Evolutionary conservation across 2,113 vertebrate species (phyloP).

Genomic region (Lepisosteus osseus): DNA sequence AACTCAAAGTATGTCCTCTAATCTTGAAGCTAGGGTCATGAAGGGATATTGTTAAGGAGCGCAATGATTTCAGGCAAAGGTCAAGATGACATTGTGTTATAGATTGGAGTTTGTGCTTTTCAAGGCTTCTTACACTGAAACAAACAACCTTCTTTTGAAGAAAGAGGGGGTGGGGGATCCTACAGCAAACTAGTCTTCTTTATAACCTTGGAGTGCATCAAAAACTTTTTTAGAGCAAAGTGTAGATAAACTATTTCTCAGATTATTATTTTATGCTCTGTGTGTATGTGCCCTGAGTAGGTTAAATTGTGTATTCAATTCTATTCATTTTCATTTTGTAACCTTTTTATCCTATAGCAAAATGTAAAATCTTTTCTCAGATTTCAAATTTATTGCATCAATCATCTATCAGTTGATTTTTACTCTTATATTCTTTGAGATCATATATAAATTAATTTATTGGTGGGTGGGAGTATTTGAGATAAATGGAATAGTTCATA

Average conservation of each 20-base stretch:
- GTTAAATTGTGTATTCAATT: too few relatives aligned
- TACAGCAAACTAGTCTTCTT: neutral
- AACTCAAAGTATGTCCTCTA: constrained; percentile 39
- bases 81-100: constrained; percentile 41
- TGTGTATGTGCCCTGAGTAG: too few relatives aligned
- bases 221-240: neutral
- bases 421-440: too few relatives aligned
- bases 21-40: constrained; percentile 35
- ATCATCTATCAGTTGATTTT: too few relatives aligned
- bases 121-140: constrained; percentile 14
- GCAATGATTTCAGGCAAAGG: constrained; percentile 34
- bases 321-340: too few relatives aligned
- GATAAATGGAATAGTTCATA: too few relatives aligned
- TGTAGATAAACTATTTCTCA: neutral
- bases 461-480: too few relatives aligned
- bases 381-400: too few relatives aligned
- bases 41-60: constrained; percentile 48
- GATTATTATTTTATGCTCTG: too few relatives aligned
- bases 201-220: neutral
- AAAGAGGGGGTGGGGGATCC: neutral
- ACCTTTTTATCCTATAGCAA: too few relatives aligned
- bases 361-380: too few relatives aligned
- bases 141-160: neutral
- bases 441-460: too few relatives aligned
- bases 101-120: constrained; percentile 5